phyloP scores from a whole-genome alignment of 2,888 invertebrate species.

The Caradrina kadenii region DNA sequence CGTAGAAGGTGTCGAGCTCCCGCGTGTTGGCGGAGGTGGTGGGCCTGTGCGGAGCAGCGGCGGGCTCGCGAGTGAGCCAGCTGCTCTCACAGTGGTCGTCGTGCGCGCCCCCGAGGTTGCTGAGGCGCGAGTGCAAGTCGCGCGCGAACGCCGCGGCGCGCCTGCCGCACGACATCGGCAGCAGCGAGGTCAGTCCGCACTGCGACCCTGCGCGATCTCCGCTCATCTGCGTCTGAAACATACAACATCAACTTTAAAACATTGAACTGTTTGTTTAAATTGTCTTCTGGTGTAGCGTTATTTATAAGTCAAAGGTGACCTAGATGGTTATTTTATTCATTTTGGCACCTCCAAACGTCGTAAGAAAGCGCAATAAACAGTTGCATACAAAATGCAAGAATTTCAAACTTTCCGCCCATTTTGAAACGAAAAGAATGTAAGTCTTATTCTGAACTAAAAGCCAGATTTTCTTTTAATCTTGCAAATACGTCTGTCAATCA shows the following conservation, averaged over 20 bases:
- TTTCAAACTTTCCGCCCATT: conserved; percentile 34
- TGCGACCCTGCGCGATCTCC: conserved; percentile 89
- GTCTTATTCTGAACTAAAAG: neutral
- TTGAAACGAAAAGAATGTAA: conserved; percentile 8
- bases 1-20: conserved; percentile 91
- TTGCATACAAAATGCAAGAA: conserved; percentile 39
- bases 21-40: conserved; percentile 73
- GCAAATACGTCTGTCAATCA: conserved; percentile 26
- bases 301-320: conserved; percentile 62
- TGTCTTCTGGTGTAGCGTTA: conserved; percentile 33
- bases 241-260: conserved; percentile 52
- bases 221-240: conserved; percentile 89
- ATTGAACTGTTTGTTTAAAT: conserved; percentile 30
- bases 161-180: conserved; percentile 95
- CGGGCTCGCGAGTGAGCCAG: conserved; percentile 80
- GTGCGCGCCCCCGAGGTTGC: conserved; percentile 92
- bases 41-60: conserved; percentile 68
- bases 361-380: conserved; percentile 50
- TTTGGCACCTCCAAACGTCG: conserved; percentile 57
- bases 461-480: conserved; percentile 25
- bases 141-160: conserved; percentile 95
- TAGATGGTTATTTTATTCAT: conserved; percentile 55
- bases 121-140: conserved; percentile 93
- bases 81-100: conserved; percentile 84
- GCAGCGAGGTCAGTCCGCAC: conserved; percentile 92